Evolutionary conservation across 2,888 invertebrate species (phyloP), one percentile per base, ranked within the genome.

Genomic region (Norana najaformis): DNA sequence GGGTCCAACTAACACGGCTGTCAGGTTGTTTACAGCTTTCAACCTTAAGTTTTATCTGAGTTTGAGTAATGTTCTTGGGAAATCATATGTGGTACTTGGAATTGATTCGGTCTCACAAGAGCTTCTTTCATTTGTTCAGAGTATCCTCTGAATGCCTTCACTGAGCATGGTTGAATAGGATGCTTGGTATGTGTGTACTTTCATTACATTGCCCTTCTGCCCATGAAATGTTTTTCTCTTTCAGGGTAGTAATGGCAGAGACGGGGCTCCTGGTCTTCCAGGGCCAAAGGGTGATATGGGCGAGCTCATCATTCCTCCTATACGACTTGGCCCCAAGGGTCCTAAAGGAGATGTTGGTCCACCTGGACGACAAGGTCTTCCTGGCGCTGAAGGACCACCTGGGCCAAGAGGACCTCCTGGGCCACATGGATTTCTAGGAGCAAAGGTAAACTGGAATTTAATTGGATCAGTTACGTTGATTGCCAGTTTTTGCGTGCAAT

Each of bases 271-370:
- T 1, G 92, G 92, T 13, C 88, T 88, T 30, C 89, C 69, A 20
- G 93, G 93, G 4, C 89, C 88, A 37, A 91, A 91, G 89, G 94
- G 94, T 34, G 91, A 93, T 35, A 92, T 93, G 23, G 94, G 94
- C 39, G 90, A 88, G 41, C 88, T 90, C 38, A 89, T 91, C 89
- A 90, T 91, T 38, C 90, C 91, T 34, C 90, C 91, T 8, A 53
- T 89, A 69, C 37, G 30, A 36, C 36, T 47, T 30, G 92, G 92
- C 18, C 69, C 83, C 16, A 83, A 47, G 37, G 91, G 91, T 18
- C 39, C 34, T 30, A 35, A 41, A 41, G 90, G 90, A 18, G 16
- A 69, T 23, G 38, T 53, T 38, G 90, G 90, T 23, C 82, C 6
- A 18, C 34, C 34, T 35, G 90, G 90, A 34, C 35, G 88, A 88